Evolutionary conservation across 1,140 invertebrate species (phyloP), one percentile per base, ranked within the genome.

Genomic region (Homarus americanus): DNA sequence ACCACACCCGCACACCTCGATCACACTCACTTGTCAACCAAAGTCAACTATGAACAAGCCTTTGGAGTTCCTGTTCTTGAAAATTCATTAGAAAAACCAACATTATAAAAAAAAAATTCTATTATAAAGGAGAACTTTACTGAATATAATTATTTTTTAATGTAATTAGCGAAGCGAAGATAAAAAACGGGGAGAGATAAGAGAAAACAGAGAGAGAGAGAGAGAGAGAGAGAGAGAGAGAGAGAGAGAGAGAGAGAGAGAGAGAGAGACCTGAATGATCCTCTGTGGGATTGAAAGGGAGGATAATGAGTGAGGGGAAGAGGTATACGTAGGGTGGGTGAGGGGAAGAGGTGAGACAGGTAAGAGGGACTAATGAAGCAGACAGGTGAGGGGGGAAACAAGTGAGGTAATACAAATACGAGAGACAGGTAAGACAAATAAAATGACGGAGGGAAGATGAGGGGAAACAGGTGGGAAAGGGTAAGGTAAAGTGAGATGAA

Each of bases 111-210:
- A 69, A 32, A 7, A 32, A 32, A 32, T 32, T 69, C 32, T 28
- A 69, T 34, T 12, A 69, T 69, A 69, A 17, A 69, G 12, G n/a
- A 49, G 32, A 34, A 32, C 24, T 9, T 24, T 69, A 24, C n/a
- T 32, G 28, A 28, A 69, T 69, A 28, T 32, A 69, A 69, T 69
- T 69, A 69, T 69, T 69, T 69, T 69, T 69, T 69, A 69, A 69
- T 69, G 63, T 32, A 69, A 69, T 69, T 69, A 69, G 63, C 24
- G 63, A 69, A 9, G 63, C 63, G 3, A 7, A 32, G 36, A 17
- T 38, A 28, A 41, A 28, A 76, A 38, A 17, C 4, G n/a, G 4
- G 10, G 34, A 28, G 40, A 28, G 10, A 17, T 3, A 12, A 76
- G 40, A n/a, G 0, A 20, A 32, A n/a, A 20, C 0, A 24, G 10